Conservation (phyloP, 1,140 invertebrate genomes). For the Drosophila baimaii region DNA sequence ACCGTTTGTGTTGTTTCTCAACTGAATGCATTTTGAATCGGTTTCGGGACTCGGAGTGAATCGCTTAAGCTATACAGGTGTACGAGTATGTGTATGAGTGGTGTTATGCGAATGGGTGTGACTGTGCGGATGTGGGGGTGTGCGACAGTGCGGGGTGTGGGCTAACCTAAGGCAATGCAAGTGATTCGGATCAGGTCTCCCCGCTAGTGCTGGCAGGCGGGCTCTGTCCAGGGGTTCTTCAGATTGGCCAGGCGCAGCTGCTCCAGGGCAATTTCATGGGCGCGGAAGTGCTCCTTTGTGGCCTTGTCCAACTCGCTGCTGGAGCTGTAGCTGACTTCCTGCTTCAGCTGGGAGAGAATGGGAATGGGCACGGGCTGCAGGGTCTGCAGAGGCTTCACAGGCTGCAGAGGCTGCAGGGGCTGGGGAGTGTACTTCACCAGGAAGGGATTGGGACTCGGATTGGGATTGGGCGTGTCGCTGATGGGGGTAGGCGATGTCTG, state of each 20-base stretch:
- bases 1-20: constrained; percentile 68
- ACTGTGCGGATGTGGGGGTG: constrained; percentile 18
- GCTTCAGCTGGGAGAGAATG: constrained; percentile 9
- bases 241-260: constrained; percentile 76
- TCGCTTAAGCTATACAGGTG: constrained; percentile 70
- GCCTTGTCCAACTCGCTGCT: constrained; percentile 66
- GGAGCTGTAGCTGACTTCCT: constrained; percentile 6
- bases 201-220: constrained; percentile 40
- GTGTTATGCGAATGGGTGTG: constrained; percentile 21
- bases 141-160: constrained; percentile 23
- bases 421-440: constrained; percentile 59
- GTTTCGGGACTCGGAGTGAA: constrained; percentile 44
- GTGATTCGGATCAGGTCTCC: constrained; percentile 36
- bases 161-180: constrained; percentile 61
- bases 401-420: constrained; percentile 18
- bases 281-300: constrained; percentile 71
- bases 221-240: constrained; percentile 43
- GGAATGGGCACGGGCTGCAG: constrained; percentile 6
- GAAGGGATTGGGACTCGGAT: constrained; percentile 69
- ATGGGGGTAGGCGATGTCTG: background rate
- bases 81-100: constrained; percentile 74
- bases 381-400: background rate
- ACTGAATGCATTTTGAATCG: constrained; percentile 75
- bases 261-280: constrained; percentile 76
- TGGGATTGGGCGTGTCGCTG: constrained; percentile 51